Conservation (phyloP, 2,113 vertebrate genomes). For the Montifringilla adamsi region DNA sequence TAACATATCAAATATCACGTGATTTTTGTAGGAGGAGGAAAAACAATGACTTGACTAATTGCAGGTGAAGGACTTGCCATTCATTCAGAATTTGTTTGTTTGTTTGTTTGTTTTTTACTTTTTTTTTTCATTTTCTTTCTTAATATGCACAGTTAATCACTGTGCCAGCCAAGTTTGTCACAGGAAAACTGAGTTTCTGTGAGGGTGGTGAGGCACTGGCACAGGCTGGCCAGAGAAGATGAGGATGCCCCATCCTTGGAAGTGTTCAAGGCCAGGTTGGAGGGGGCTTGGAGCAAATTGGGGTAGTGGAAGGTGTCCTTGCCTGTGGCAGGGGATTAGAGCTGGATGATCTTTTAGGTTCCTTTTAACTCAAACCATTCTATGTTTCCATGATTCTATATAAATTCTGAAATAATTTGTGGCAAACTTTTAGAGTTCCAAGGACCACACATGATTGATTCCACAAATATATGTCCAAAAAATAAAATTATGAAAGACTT, state of each 20-base stretch:
- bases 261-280: not conserved
- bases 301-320: not conserved
- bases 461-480: not conserved
- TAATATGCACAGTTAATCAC: not conserved
- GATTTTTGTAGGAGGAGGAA: not conserved
- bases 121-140: not conserved
- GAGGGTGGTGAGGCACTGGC: too few relatives aligned
- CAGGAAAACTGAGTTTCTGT: not conserved
- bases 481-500: not conserved
- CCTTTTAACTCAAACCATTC: not conserved
- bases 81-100: not conserved
- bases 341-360: not conserved
- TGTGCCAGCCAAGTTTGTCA: not conserved
- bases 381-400: not conserved
- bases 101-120: rapidly evolving
- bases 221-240: not conserved
- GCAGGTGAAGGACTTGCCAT: not conserved
- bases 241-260: not conserved
- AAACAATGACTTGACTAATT: not conserved
- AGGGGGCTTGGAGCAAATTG: not conserved
- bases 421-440: not conserved
- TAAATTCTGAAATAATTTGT: not conserved
- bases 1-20: not conserved
- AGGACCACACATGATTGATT: not conserved
- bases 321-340: not conserved